A percentile compares a stretch with the other conserved stretches of the same genome.
These are phyloP conservation scores for Coregonus ussuriensis DNA, from an alignment of 2,797 vertebrate genomes.

Conservation along the genomic window DNA sequence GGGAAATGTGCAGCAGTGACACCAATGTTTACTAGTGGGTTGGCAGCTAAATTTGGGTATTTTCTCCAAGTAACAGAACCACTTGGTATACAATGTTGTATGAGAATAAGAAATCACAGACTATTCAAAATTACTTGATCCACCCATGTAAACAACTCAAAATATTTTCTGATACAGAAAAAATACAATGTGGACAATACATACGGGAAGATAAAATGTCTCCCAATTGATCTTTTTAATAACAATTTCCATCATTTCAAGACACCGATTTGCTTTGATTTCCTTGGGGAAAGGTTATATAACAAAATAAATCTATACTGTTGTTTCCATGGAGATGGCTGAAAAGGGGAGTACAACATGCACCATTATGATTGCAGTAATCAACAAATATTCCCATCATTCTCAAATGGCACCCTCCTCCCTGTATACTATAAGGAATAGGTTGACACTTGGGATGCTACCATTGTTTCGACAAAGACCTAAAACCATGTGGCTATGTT, in stretches of 20 bases:
- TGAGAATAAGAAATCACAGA: conserved; percentile 59
- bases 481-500: conserved; percentile 49
- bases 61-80: conserved; percentile 38
- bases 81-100: conserved; percentile 39
- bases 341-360: conserved; percentile 35
- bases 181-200: conserved; percentile 76
- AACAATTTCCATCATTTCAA: conserved; percentile 64
- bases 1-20: conserved; percentile 27
- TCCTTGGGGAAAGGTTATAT: conserved; percentile 68
- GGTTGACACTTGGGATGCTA: background rate
- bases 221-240: conserved; percentile 53
- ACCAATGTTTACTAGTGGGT: conserved; percentile 27
- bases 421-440: background rate
- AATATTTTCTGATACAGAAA: conserved; percentile 86
- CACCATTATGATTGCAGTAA: conserved; percentile 35
- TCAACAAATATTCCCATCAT: conserved; percentile 50
- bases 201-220: conserved; percentile 48
- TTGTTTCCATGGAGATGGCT: conserved; percentile 53
- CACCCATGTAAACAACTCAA: conserved; percentile 73
- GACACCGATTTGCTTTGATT: conserved; percentile 63
- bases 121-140: conserved; percentile 71
- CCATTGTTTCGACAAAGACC: conserved; percentile 50
- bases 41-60: conserved; percentile 27
- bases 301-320: conserved; percentile 78
- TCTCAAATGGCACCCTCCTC: background rate